Conservation (phyloP, 2,888 invertebrate species). For the Mystacides longicornis region DNA sequence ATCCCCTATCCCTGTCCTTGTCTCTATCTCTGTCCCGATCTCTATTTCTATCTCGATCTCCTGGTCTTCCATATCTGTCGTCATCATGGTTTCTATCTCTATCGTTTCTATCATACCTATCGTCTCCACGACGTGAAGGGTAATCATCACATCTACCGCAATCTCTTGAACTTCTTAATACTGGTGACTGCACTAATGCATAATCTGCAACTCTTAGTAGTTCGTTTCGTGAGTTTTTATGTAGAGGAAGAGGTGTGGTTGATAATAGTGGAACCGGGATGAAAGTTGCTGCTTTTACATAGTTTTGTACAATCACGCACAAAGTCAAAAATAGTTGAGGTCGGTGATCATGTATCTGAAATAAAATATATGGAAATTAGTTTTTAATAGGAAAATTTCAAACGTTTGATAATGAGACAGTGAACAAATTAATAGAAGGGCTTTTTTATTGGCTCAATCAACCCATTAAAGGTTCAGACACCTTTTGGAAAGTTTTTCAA, state of each 20-base stretch:
- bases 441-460: no score
- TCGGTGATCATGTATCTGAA: not conserved
- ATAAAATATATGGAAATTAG: not conserved
- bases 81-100: slow-evolving; percentile 21
- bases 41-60: slow-evolving; percentile 12
- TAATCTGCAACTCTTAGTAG: slow-evolving; percentile 16
- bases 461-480: no score
- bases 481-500: no score
- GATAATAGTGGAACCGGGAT: slow-evolving; percentile 22
- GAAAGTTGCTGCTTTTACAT: slow-evolving; percentile 15
- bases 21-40: slow-evolving; percentile 13
- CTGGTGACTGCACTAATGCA: slow-evolving; percentile 13
- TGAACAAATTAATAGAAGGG: no score
- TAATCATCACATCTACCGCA: slow-evolving; percentile 23
- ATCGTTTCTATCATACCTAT: slow-evolving; percentile 20
- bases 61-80: slow-evolving; percentile 18
- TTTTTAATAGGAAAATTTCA: not conserved
- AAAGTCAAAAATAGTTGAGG: not conserved
- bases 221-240: slow-evolving; percentile 11
- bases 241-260: slow-evolving; percentile 14
- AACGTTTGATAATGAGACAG: no score
- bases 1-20: slow-evolving; percentile 17
- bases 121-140: slow-evolving; percentile 19
- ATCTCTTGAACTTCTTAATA: slow-evolving; percentile 22
- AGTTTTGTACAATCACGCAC: not conserved